Evolutionary conservation across 2,113 vertebrate species (phyloP).

Genomic region (Psettodes erumei): DNA sequence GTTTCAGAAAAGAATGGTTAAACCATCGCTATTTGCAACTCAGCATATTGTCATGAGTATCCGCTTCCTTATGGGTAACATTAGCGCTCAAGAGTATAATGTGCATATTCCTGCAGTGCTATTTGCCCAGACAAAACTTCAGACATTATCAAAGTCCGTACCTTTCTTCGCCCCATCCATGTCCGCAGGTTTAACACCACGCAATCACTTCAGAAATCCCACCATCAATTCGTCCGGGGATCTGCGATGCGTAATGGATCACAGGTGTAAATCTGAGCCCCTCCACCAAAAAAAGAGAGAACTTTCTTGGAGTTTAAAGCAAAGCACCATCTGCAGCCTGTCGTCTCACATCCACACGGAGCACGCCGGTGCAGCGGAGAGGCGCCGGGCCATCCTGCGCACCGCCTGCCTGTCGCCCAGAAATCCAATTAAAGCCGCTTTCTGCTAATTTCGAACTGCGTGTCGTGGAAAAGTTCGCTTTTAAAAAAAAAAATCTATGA

Average conservation of each 20-base stretch:
- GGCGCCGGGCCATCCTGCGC: constrained; percentile 39
- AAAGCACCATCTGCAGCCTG: constrained; percentile 26
- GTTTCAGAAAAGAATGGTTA: neutral
- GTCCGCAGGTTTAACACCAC: constrained; percentile 56
- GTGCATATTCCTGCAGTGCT: neutral
- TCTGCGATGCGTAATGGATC: constrained; percentile 38
- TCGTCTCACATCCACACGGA: constrained; percentile 46
- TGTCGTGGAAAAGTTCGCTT: too few species aligned
- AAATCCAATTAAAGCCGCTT: constrained; percentile 52
- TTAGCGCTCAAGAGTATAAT: neutral
- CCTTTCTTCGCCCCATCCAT: constrained; percentile 79
- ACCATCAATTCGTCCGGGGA: constrained; percentile 61
- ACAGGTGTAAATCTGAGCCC: constrained; percentile 31
- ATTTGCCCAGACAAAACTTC: neutral
- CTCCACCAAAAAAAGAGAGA: neutral
- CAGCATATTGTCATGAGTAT: neutral
- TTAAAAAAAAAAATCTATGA: constrained; percentile 9
- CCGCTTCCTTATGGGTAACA: neutral
- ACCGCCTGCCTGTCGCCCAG: neutral
- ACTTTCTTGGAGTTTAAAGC: neutral
- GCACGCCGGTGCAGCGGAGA: constrained; percentile 31
- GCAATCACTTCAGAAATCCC: constrained; percentile 47
- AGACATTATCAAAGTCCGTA: constrained; percentile 20
- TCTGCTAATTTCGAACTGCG: neutral
- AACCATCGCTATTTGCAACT: neutral